Evolutionary conservation across 2,113 vertebrate genomes (phyloP).

Genomic region (Calidris pygmaea): DNA sequence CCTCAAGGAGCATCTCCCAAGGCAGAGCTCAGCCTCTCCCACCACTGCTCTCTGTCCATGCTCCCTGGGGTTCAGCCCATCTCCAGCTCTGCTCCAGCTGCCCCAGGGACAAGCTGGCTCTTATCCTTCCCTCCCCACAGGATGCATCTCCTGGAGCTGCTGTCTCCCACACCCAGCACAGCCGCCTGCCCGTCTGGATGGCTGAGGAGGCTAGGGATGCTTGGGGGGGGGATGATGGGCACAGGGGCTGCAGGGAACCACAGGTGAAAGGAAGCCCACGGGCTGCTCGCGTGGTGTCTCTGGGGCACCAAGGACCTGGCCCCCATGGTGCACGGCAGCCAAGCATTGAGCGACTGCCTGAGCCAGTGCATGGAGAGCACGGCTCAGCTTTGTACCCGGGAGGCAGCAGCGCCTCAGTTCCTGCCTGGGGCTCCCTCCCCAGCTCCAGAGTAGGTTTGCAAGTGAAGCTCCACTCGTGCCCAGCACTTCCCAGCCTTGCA

Average conservation of each 20-base stretch:
- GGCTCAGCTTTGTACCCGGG: not conserved
- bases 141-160: not conserved
- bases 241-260: not conserved
- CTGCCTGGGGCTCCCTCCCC: not conserved
- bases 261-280: not conserved
- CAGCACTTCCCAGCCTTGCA: not conserved
- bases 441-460: not conserved
- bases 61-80: not conserved
- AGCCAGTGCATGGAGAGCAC: not conserved
- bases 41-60: accelerated
- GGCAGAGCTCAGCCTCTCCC: not conserved
- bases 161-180: not conserved
- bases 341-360: not conserved
- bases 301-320: accelerated
- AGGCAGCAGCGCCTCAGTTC: not conserved
- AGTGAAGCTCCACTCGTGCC: not conserved
- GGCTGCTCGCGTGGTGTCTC: accelerated
- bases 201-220: not conserved
- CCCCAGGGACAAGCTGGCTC: accelerated
- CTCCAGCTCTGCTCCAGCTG: not conserved
- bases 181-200: not conserved
- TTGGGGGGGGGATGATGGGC: not conserved
- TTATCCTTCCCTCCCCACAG: not conserved
- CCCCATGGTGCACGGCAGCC: accelerated
- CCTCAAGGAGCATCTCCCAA: not conserved